Evolutionary conservation across 2,888 invertebrate genomes (phyloP), one percentile per base, ranked within the genome.

Genomic region (Thecocarcelia acutangulata): DNA sequence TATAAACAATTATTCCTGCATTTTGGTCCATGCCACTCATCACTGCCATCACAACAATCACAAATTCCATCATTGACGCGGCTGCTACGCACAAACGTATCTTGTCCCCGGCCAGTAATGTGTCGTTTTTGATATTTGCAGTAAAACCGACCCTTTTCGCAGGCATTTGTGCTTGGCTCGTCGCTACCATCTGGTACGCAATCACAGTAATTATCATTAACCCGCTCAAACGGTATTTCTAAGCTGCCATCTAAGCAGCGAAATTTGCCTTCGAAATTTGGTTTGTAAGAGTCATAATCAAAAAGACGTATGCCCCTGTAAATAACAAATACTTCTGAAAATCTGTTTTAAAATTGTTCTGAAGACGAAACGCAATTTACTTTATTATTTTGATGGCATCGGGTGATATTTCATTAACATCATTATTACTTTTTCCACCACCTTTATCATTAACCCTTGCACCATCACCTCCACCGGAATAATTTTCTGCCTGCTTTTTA

Each of bases 21-120:
- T 48, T 80, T 77, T 63, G 83, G 84, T 33, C 87, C 87, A 48
- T 84, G 84, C 94, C 94, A 96, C 90, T 97, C 97, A 90, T 97
- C 97, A 56, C 96, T 95, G n/a, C 96, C 97, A 91, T 97, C 97
- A 90, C 97, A 97, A 87, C 97, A 97, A 90, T 97, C 97, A 92
- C 98, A 98, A 84, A 98, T 94, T 8, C 97, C 96, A 93, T 98
- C 98, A 91, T 98, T 97, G 0, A 99, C 95, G 88, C 95, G 93
- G 83, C 94, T 94, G 1, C 97, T 96, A 11, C 95, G 94, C 85
- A 97, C 92, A 76, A 85, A 88, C 50, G 90, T 87, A 59, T 90
- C 90, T 64, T 86, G 87, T 17, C 89, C 90, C 50, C 89, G 84
- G 0, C 90, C 91, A 6, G 90, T 90, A 28, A 89, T 86, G 84